Evolutionary conservation across 2,113 vertebrate genomes (phyloP).

Genomic region (Penelope pileata): DNA sequence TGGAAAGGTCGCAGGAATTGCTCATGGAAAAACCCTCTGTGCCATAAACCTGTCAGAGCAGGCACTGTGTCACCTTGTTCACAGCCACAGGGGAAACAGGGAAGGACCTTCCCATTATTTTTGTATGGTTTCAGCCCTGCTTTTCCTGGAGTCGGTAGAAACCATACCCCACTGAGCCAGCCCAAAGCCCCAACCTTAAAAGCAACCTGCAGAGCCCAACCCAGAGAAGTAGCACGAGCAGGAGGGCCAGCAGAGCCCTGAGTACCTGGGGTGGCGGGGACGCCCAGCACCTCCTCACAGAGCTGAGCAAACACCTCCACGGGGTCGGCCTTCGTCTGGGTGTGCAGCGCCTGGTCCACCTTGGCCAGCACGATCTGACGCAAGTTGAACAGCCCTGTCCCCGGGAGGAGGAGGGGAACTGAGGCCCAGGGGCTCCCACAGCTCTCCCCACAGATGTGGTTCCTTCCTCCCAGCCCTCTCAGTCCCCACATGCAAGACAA

Average conservation of each 20-base stretch:
- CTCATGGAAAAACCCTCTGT: accelerated
- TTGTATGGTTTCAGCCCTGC: not conserved
- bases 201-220: not conserved
- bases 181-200: not conserved
- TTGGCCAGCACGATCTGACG: conserved; percentile 95
- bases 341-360: conserved; percentile 94
- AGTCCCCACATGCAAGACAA: accelerated
- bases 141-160: not conserved
- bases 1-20: not conserved
- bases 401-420: not conserved
- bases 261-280: conserved; percentile 90
- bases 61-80: not conserved
- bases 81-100: not conserved
- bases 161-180: not conserved
- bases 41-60: not conserved
- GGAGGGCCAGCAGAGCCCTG: accelerated
- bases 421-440: not conserved
- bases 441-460: not conserved
- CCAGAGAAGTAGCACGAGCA: accelerated
- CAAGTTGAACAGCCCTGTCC: conserved; percentile 92
- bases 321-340: conserved; percentile 80
- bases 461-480: accelerated
- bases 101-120: not conserved
- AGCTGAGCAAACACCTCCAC: conserved; percentile 87
- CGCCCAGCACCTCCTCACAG: conserved; percentile 87